Evolutionary conservation across 2,797 vertebrate species (phyloP).

Genomic region (Podarcis siculus): DNA sequence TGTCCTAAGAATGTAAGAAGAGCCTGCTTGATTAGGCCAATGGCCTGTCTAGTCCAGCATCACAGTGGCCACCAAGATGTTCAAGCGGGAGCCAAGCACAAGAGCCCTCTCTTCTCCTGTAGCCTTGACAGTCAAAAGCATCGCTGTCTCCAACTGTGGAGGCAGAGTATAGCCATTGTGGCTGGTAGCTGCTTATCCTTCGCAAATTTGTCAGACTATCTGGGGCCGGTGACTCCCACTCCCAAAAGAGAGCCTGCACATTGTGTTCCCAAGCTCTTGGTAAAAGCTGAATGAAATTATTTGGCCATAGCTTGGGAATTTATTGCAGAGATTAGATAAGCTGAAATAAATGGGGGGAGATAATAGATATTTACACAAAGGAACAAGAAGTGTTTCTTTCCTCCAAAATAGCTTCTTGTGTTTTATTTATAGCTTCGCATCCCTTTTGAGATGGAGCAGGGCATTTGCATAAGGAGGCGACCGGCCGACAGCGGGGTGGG

Average conservation of each 20-base stretch:
- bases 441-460: slow-evolving; percentile 52
- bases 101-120: too few relatives aligned
- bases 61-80: too few relatives aligned
- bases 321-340: slow-evolving; percentile 64
- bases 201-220: background rate
- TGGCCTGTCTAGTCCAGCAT: too few relatives aligned
- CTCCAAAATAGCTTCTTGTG: slow-evolving; percentile 65
- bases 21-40: too few relatives aligned
- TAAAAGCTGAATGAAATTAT: slow-evolving; percentile 33
- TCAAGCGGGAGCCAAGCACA: too few relatives aligned
- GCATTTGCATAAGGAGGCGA: slow-evolving; percentile 63
- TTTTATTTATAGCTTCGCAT: slow-evolving; percentile 63
- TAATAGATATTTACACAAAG: slow-evolving; percentile 53
- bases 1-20: too few relatives aligned
- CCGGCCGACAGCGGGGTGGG: background rate
- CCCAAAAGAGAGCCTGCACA: background rate
- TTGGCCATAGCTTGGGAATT: slow-evolving; percentile 49
- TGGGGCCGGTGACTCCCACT: background rate
- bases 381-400: slow-evolving; percentile 53
- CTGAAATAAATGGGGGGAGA: slow-evolving; percentile 62
- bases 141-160: too few relatives aligned
- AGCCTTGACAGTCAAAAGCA: too few relatives aligned
- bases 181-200: too few relatives aligned
- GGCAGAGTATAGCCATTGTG: too few relatives aligned
- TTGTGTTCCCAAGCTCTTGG: slow-evolving; percentile 7